phyloP scores from a whole-genome alignment of 2,888 invertebrate species.

The Globia sparganii region DNA sequence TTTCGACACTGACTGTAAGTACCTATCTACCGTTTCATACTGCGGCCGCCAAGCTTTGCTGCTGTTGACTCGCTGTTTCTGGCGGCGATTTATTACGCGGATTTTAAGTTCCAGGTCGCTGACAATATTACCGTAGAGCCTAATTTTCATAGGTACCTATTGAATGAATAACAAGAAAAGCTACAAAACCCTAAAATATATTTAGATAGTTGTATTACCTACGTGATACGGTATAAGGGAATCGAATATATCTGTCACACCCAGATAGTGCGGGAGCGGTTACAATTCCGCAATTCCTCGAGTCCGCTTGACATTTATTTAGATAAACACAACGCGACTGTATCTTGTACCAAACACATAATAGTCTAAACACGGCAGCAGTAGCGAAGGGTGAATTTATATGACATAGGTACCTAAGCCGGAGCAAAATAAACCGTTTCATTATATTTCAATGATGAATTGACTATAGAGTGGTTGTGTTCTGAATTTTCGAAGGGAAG shows the following conservation, averaged over 20 bases:
- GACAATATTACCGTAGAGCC: background rate
- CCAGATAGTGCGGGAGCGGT: background rate
- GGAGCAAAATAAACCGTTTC: no score
- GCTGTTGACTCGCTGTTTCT: background rate
- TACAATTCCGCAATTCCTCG: background rate
- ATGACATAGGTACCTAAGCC: no score
- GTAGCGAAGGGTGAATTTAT: no score
- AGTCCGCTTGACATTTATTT: background rate
- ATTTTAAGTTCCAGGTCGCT: background rate
- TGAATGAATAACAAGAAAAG: slow-evolving; percentile 1
- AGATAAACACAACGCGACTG: background rate
- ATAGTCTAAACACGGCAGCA: background rate
- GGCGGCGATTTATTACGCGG: background rate
- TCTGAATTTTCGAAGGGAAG: no score
- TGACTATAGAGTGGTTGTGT: no score
- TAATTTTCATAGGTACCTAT: background rate
- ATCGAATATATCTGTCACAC: background rate
- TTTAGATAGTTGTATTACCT: background rate
- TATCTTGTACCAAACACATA: background rate
- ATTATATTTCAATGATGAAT: no score
- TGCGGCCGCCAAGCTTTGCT: background rate
- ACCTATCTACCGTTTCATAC: background rate
- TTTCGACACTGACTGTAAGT: background rate
- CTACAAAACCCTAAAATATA: slow-evolving; percentile 12
- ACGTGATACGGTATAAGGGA: background rate